These are phyloP conservation scores for Acanthurus leucopareius DNA, from an alignment of 2,797 vertebrate genomes.

Conservation along the genomic window DNA sequence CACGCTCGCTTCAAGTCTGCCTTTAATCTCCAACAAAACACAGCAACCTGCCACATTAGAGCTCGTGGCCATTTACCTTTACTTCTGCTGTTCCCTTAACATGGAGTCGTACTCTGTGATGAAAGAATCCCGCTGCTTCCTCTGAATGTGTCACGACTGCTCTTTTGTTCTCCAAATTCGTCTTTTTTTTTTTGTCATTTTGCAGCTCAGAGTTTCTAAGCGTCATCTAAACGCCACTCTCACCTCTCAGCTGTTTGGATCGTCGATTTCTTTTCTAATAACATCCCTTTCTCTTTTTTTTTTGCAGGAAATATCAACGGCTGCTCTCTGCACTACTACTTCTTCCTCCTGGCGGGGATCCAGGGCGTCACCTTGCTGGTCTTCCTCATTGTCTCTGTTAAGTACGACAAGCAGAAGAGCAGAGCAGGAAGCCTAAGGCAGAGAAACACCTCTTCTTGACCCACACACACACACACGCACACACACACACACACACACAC, in stretches of 20 bases:
- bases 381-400: constrained; percentile 95
- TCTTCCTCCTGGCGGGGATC: constrained; percentile 95
- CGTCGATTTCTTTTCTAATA: background rate
- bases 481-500: background rate
- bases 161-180: constrained; percentile 44
- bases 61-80: constrained; percentile 58
- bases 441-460: constrained; percentile 78
- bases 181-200: constrained; percentile 40
- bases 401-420: constrained; percentile 90
- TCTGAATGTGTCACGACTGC: constrained; percentile 20
- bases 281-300: constrained; percentile 32
- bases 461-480: background rate
- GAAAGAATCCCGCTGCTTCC: constrained; percentile 42
- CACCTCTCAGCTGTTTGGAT: background rate
- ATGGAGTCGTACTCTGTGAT: constrained; percentile 33
- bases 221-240: constrained; percentile 5
- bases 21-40: constrained; percentile 53
- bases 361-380: constrained; percentile 94
- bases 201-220: constrained; percentile 2
- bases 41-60: constrained; percentile 37
- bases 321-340: constrained; percentile 96
- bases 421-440: constrained; percentile 72
- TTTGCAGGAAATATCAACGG: constrained; percentile 94
- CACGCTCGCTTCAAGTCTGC: constrained; percentile 43
- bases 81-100: constrained; percentile 42